Conservation (phyloP, 1,140 invertebrate species). For the Drosophila chauvacae region DNA sequence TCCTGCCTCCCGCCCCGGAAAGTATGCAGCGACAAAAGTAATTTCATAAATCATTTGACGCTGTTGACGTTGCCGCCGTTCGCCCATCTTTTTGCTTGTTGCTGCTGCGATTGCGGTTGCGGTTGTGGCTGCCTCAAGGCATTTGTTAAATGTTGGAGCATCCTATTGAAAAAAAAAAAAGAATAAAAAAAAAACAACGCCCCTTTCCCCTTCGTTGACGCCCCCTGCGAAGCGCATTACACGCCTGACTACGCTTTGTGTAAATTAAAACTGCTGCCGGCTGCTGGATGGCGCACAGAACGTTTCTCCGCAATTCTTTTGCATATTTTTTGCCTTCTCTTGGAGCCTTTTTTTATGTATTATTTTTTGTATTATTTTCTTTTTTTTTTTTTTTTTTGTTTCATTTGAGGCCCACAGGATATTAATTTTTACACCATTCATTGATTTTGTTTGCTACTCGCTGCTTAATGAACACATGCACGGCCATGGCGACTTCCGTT, state of each 20-base stretch:
- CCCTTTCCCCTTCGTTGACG: not conserved
- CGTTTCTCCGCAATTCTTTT: conserved; percentile 16
- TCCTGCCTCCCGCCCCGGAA: not conserved
- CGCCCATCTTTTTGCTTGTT: conserved; percentile 23
- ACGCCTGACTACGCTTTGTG: conserved; percentile 81
- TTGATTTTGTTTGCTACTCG: conserved; percentile 74
- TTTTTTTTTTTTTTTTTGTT: not conserved
- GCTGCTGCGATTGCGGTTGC: not conserved
- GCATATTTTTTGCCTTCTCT: conserved; percentile 13
- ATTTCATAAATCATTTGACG: conserved; percentile 84
- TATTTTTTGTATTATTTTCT: no score
- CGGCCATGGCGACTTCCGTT: conserved; percentile 44
- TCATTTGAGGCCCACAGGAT: conserved; percentile 63
- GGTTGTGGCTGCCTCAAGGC: conserved; percentile 66
- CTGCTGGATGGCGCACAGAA: conserved; percentile 23
- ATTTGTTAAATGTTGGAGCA: conserved; percentile 72
- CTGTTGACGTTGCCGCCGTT: conserved; percentile 35
- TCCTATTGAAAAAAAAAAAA: conserved; percentile 4
- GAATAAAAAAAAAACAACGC: not conserved
- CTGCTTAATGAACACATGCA: conserved; percentile 69
- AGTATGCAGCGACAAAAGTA: conserved; percentile 72
- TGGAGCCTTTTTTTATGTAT: not conserved
- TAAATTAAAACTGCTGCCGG: conserved; percentile 82
- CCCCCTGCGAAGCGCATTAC: conserved; percentile 52
- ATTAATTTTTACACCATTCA: conserved; percentile 85